These are phyloP conservation scores for Hypomecis atomaria DNA, from an alignment of 2,888 invertebrate genomes.

Conservation along the genomic window DNA sequence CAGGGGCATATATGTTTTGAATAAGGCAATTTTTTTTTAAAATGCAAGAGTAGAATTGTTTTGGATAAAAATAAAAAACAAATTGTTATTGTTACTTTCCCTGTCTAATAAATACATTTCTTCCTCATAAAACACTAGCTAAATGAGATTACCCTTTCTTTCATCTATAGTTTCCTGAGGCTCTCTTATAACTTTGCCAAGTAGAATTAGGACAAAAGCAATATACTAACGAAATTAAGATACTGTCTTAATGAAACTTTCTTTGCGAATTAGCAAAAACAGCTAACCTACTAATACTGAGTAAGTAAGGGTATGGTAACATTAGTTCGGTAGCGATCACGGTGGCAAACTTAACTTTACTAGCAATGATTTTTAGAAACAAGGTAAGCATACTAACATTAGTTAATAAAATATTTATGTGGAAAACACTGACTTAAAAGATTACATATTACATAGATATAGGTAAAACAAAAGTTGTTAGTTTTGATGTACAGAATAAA, in stretches of 20 bases:
- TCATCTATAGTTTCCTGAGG: conserved; percentile 2
- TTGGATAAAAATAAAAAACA: neutral
- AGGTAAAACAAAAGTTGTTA: too few relatives aligned
- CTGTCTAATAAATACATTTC: neutral
- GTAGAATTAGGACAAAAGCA: conserved; percentile 1
- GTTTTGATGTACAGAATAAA: too few relatives aligned
- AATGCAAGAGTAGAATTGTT: neutral
- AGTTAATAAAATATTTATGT: too few relatives aligned
- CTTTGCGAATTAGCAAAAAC: conserved; percentile 4
- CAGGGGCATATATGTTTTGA: too few relatives aligned
- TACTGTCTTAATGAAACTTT: conserved; percentile 2
- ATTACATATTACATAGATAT: too few relatives aligned
- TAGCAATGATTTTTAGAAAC: too few relatives aligned
- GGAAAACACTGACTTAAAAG: too few relatives aligned
- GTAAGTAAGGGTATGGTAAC: neutral
- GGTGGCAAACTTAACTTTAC: neutral
- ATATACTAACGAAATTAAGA: conserved; percentile 15
- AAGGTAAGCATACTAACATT: too few relatives aligned
- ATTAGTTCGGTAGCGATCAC: neutral
- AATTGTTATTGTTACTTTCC: neutral
- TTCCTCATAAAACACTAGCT: too few relatives aligned
- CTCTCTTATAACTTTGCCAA: conserved; percentile 1
- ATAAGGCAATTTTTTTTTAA: too few relatives aligned
- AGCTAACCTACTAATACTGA: neutral
- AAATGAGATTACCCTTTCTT: conserved; percentile 9